These are phyloP conservation scores for Eueremaeus valkanovi DNA, from an alignment of 2,888 invertebrate genomes.

Conservation along the genomic window DNA sequence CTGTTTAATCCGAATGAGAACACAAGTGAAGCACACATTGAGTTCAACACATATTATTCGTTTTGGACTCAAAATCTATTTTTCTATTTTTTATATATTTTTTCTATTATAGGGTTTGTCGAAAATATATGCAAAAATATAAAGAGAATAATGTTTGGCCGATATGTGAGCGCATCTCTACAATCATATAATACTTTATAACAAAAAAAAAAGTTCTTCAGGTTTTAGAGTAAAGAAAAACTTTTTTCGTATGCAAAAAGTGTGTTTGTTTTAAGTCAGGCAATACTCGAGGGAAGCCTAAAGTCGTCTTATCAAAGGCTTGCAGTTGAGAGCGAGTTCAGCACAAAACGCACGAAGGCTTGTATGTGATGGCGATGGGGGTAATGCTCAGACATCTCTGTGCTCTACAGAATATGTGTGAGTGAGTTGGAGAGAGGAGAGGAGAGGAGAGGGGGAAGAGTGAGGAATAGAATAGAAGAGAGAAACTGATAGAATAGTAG, in stretches of 20 bases:
- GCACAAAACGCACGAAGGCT: constrained; percentile 14
- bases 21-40: constrained; percentile 6
- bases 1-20: constrained; percentile 10
- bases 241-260: constrained; percentile 36
- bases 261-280: constrained; percentile 36
- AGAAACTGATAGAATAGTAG: constrained; percentile 5
- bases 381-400: background rate
- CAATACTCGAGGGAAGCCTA: constrained; percentile 37
- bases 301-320: constrained; percentile 37
- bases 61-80: constrained; percentile 9
- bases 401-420: background rate
- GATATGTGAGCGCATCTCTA: constrained; percentile 19
- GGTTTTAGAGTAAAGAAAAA: constrained; percentile 36
- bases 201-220: constrained; percentile 21
- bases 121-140: background rate
- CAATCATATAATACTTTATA: constrained; percentile 35
- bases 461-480: constrained; percentile 1
- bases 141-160: background rate
- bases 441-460: constrained; percentile 2
- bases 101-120: constrained; percentile 31
- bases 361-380: too few species aligned
- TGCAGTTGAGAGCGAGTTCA: constrained; percentile 28
- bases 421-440: constrained; percentile 25
- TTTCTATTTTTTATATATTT: too few species aligned
- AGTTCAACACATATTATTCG: background rate